phyloP scores from a whole-genome alignment of 2,797 vertebrate genomes.

The Strix occidentalis region DNA sequence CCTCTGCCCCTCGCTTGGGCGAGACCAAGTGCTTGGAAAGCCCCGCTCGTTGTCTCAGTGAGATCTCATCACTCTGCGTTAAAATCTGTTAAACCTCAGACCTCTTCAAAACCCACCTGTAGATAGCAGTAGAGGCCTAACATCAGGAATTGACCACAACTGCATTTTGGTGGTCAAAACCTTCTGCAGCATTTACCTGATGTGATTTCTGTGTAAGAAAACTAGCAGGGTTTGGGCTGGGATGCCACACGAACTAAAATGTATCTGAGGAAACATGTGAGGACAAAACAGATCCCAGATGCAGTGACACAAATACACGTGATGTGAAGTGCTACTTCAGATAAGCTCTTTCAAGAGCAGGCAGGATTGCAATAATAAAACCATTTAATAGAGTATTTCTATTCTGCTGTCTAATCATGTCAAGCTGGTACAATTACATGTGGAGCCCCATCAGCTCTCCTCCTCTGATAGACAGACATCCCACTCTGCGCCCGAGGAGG shows the following conservation, averaged over 20 bases:
- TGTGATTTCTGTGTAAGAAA: not conserved
- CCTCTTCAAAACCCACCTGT: not conserved
- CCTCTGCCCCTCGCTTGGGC: not conserved
- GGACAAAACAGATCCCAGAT: not conserved
- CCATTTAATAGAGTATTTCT: not conserved
- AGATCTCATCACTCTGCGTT: not conserved
- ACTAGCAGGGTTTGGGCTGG: not conserved
- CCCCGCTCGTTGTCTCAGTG: fast-evolving
- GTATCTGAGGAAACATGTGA: not conserved
- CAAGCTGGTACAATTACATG: fast-evolving
- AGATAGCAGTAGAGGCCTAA: not conserved
- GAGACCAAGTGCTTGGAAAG: not conserved
- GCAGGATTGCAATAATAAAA: not conserved
- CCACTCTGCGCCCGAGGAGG: not conserved
- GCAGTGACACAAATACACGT: not conserved
- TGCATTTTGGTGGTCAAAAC: not conserved
- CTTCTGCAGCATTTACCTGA: not conserved
- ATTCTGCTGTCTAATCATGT: not conserved
- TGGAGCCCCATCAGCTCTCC: not conserved
- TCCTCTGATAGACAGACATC: not conserved
- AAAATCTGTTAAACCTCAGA: not conserved
- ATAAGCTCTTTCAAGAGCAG: not conserved
- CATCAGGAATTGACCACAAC: not conserved
- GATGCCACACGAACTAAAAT: not conserved
- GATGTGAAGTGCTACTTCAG: not conserved